Percentiles rank a stretch among this genome's conserved stretches.
Evolutionary conservation across 1,140 invertebrate species (phyloP).

Genomic region (Lethrus apterus): DNA sequence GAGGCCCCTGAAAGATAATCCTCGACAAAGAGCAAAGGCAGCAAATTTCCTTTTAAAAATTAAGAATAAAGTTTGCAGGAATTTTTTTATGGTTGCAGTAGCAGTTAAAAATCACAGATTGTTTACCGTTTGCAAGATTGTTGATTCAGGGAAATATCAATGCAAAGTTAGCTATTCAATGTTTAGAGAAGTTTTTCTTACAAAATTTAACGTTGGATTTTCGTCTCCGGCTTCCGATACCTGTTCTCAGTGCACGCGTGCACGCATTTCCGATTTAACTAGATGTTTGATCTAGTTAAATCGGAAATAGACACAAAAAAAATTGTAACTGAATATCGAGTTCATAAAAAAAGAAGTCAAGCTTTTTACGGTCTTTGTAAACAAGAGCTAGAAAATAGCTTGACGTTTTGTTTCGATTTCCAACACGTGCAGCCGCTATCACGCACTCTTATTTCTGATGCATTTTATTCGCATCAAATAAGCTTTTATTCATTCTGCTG

Average conservation of each 20-base stretch:
- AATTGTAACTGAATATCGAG: neutral
- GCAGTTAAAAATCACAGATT: conserved; percentile 4
- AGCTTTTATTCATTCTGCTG: neutral
- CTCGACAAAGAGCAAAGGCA: conserved; percentile 14
- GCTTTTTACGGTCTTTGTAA: conserved; percentile 9
- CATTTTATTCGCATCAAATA: too few relatives aligned
- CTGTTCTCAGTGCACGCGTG: neutral
- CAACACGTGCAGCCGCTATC: neutral
- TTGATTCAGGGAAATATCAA: neutral
- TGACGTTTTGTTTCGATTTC: conserved; percentile 8
- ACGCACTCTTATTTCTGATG: neutral
- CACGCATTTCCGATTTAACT: neutral
- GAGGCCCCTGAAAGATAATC: conserved; percentile 12
- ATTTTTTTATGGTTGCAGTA: neutral
- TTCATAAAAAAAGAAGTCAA: conserved; percentile 1
- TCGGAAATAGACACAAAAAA: neutral
- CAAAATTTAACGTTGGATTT: conserved; percentile 5
- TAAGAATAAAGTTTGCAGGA: neutral
- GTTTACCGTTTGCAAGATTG: too few relatives aligned
- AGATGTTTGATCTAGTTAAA: neutral
- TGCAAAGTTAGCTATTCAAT: conserved; percentile 1
- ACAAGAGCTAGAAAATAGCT: neutral
- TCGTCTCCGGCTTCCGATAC: conserved; percentile 4
- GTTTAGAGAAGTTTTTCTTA: neutral
- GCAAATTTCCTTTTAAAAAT: conserved; percentile 16